A percentile compares a stretch with the other conserved stretches of the same genome.
These are phyloP conservation scores for Smutsia gigantea DNA, from an alignment of 2,797 vertebrate species.

Conservation along the genomic window DNA sequence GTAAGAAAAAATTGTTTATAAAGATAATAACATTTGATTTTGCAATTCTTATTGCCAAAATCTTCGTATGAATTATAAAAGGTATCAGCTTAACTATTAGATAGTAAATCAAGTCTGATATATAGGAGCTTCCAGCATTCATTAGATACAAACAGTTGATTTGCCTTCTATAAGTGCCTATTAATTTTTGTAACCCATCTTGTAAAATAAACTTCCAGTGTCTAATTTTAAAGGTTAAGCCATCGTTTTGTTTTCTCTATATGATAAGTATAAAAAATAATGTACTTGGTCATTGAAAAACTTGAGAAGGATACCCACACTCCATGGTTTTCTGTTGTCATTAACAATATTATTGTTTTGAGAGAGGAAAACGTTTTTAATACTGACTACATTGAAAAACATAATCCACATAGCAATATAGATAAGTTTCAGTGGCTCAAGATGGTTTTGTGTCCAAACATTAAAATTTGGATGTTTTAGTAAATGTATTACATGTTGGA, in stretches of 20 bases:
- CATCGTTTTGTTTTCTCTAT: constrained; percentile 31
- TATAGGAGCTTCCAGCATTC: background rate
- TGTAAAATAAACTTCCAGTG: background rate
- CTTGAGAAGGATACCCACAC: constrained; percentile 11
- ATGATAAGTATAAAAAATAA: background rate
- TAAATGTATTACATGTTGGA: constrained; percentile 53
- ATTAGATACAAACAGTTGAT: background rate
- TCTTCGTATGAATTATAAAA: constrained; percentile 32
- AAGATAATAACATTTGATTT: constrained; percentile 50
- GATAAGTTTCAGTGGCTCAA: constrained; percentile 37
- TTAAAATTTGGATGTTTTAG: constrained; percentile 49
- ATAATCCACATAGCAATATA: background rate
- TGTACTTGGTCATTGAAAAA: background rate
- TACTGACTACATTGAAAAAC: constrained; percentile 32
- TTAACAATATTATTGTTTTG: constrained; percentile 49
- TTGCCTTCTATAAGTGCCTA: constrained; percentile 10
- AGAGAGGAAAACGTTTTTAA: background rate
- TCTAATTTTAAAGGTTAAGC: background rate
- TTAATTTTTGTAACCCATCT: constrained; percentile 37
- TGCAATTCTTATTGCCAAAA: constrained; percentile 37
- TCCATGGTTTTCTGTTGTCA: background rate
- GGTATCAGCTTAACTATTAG: background rate
- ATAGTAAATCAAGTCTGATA: background rate
- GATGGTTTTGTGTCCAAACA: constrained; percentile 34
- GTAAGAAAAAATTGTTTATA: background rate